Conservation (phyloP, 2,888 invertebrate species). For the Agrochola circellaris region DNA sequence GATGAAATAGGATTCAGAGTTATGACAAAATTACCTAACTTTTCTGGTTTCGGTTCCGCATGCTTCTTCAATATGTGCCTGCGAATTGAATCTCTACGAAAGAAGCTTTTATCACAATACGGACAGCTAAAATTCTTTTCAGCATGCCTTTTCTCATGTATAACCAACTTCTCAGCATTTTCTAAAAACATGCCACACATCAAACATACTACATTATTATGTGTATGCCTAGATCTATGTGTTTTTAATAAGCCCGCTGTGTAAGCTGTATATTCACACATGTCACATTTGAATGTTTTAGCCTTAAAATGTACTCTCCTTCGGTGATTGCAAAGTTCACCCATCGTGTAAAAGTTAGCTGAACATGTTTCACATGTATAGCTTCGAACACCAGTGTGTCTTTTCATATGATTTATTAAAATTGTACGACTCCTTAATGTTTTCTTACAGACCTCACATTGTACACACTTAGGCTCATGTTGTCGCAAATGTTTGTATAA, state of each 20-base stretch:
- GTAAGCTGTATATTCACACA: constrained; percentile 76
- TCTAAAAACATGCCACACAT: constrained; percentile 80
- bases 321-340: constrained; percentile 81
- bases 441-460: constrained; percentile 69
- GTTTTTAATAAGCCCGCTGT: constrained; percentile 67
- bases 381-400: constrained; percentile 79
- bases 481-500: constrained; percentile 77
- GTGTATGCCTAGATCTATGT: constrained; percentile 77
- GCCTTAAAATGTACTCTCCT: constrained; percentile 73
- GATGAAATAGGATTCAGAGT: constrained; percentile 40
- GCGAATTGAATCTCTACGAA: constrained; percentile 65
- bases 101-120: constrained; percentile 77
- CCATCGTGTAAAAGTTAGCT: constrained; percentile 77
- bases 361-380: constrained; percentile 83
- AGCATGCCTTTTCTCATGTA: constrained; percentile 79
- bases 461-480: constrained; percentile 65
- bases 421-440: constrained; percentile 69
- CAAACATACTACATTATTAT: constrained; percentile 75
- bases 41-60: background rate
- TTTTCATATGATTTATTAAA: constrained; percentile 75
- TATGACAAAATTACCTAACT: constrained; percentile 40
- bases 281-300: constrained; percentile 74
- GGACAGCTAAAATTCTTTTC: constrained; percentile 78
- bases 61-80: constrained; percentile 42
- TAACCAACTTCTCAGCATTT: constrained; percentile 71